phyloP scores from a whole-genome alignment of 2,888 invertebrate species.

The Drosophila ustulata region DNA sequence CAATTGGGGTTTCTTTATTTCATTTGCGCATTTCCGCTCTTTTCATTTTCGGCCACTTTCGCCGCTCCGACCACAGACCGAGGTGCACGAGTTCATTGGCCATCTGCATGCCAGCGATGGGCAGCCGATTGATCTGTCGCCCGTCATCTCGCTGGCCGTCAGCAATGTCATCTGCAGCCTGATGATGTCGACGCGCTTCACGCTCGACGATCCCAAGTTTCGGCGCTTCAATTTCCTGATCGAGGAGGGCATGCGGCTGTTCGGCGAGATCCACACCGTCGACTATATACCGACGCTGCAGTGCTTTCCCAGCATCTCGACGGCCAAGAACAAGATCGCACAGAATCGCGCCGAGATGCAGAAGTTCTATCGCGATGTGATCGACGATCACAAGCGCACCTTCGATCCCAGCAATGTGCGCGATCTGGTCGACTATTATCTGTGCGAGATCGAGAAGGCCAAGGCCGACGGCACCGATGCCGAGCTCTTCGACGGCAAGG shows the following conservation, averaged over 20 bases:
- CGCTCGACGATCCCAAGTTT: conserved; percentile 91
- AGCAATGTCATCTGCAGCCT: conserved; percentile 96
- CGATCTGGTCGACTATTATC: conserved; percentile 94
- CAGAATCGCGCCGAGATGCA: conserved; percentile 94
- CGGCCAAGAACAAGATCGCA: conserved; percentile 87
- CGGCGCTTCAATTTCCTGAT: conserved; percentile 93
- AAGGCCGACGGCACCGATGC: conserved; percentile 90
- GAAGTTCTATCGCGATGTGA: conserved; percentile 92
- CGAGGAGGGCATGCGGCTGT: conserved; percentile 95
- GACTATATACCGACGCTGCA: conserved; percentile 93
- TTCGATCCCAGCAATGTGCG: conserved; percentile 91
- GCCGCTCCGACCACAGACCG: conserved; percentile 86
- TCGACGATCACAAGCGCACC: conserved; percentile 92
- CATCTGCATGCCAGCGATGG: conserved; percentile 88
- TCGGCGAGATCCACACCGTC: conserved; percentile 92
- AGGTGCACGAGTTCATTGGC: conserved; percentile 91
- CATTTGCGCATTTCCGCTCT: too few species aligned
- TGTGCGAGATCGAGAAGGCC: conserved; percentile 93
- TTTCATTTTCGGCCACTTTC: not conserved
- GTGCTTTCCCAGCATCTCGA: conserved; percentile 88
- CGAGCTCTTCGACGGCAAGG: conserved; percentile 92
- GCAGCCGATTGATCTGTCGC: conserved; percentile 90
- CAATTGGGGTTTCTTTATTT: too few species aligned
- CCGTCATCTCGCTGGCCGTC: conserved; percentile 91
- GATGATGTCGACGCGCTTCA: conserved; percentile 95